Percentiles rank a stretch among this genome's conserved stretches.
phyloP scores from a whole-genome alignment of 2,113 vertebrate species.

The Melanerpes aurifrons region DNA sequence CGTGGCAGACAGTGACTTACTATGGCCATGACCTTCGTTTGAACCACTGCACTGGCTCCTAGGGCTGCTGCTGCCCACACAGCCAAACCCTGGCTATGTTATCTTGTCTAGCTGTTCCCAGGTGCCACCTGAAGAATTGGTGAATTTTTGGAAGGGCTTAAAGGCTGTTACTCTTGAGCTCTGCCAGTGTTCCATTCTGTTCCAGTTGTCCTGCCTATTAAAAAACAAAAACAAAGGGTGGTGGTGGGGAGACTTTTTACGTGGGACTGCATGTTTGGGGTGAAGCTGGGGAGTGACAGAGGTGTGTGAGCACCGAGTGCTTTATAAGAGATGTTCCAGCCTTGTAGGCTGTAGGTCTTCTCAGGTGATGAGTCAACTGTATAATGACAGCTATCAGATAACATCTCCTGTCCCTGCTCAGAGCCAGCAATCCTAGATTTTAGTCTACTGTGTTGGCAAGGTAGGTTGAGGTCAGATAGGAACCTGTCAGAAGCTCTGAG shows the following conservation, averaged over 20 bases:
- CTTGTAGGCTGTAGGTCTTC: slow-evolving; percentile 23
- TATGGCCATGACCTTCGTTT: background rate
- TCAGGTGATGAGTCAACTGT: slow-evolving; percentile 18
- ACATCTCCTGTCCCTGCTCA: slow-evolving; percentile 38
- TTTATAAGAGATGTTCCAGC: background rate
- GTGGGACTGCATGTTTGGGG: background rate
- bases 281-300: background rate
- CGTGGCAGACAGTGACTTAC: background rate
- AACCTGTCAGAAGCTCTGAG: background rate
- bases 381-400: slow-evolving; percentile 37
- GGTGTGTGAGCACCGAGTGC: background rate
- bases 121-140: background rate
- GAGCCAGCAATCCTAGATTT: background rate
- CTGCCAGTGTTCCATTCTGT: rapidly evolving
- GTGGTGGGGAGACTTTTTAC: background rate
- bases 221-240: background rate
- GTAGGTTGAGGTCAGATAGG: background rate
- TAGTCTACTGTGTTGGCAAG: background rate
- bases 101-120: background rate
- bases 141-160: background rate
- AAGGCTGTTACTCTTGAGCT: background rate
- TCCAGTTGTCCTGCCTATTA: background rate
- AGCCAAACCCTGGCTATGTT: background rate
- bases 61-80: background rate
- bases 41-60: background rate